A percentile compares a stretch with the other conserved stretches of the same genome.
Evolutionary conservation across 2,797 vertebrate genomes (phyloP).

Genomic region (Cottoperca gobio): DNA sequence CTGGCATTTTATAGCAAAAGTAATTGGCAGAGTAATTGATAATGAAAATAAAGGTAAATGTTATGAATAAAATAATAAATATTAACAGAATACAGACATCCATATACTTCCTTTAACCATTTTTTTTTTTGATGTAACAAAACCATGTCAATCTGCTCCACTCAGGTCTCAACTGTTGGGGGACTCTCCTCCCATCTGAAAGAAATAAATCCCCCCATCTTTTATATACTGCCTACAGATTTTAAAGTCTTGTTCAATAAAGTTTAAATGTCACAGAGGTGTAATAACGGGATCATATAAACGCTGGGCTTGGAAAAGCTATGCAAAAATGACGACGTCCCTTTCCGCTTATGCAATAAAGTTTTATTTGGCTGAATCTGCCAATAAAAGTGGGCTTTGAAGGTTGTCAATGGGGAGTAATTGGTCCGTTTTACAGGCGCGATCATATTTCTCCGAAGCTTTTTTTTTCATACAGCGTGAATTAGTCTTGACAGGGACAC

Average conservation of each 20-base stretch:
- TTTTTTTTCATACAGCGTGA: slow-evolving; percentile 88
- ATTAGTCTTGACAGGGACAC: slow-evolving; percentile 90
- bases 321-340: slow-evolving; percentile 93
- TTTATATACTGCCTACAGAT: slow-evolving; percentile 99
- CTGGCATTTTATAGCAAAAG: neutral
- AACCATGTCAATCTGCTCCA: slow-evolving; percentile 74
- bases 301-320: slow-evolving; percentile 92
- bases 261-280: slow-evolving; percentile 99
- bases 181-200: slow-evolving; percentile 89
- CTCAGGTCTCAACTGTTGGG: slow-evolving; percentile 82
- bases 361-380: slow-evolving; percentile 99
- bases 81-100: neutral
- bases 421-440: slow-evolving; percentile 97
- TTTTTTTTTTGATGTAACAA: slow-evolving; percentile 33
- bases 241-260: slow-evolving; percentile 99
- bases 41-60: neutral
- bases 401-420: slow-evolving; percentile 98
- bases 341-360: slow-evolving; percentile 95
- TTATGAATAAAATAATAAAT: neutral
- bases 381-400: slow-evolving; percentile 97
- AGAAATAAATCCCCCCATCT: slow-evolving; percentile 95
- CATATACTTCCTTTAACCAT: neutral
- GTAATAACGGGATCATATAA: slow-evolving; percentile 98
- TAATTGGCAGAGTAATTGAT: neutral
- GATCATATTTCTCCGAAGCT: slow-evolving; percentile 95